Percentiles rank a stretch among this genome's conserved stretches.
phyloP scores from a whole-genome alignment of 2,797 vertebrate genomes.

The Betta splendens region DNA sequence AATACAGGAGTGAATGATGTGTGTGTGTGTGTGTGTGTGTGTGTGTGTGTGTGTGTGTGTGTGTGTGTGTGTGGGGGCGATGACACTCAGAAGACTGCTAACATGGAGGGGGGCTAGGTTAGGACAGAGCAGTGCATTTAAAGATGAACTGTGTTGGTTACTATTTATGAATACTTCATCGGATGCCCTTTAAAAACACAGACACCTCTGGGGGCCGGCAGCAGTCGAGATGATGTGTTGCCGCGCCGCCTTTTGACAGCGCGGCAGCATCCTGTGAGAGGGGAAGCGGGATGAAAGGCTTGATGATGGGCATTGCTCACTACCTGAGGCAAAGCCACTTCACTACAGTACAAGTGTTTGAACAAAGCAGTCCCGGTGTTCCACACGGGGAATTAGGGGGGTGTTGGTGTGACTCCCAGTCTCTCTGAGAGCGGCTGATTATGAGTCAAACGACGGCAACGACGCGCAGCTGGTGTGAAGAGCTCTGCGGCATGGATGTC shows the following conservation, averaged over 20 bases:
- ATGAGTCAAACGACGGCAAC: conserved; percentile 63
- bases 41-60: conserved; percentile 28
- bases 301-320: conserved; percentile 78
- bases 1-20: conserved; percentile 44
- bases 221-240: conserved; percentile 75
- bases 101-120: conserved; percentile 27
- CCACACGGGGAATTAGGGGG: conserved; percentile 63
- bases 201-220: conserved; percentile 65
- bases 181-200: conserved; percentile 87
- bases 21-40: conserved; percentile 31
- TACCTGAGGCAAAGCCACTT: conserved; percentile 72
- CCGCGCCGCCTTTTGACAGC: conserved; percentile 80
- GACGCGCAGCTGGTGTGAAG: conserved; percentile 61
- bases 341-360: conserved; percentile 68
- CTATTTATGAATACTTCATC: conserved; percentile 87
- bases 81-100: conserved; percentile 47
- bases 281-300: conserved; percentile 85
- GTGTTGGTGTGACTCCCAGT: conserved; percentile 61
- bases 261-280: conserved; percentile 78
- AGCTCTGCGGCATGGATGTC: conserved; percentile 54
- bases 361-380: conserved; percentile 71
- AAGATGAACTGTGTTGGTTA: conserved; percentile 76
- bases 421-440: conserved; percentile 61
- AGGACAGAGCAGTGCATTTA: conserved; percentile 56
- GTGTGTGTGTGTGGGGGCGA: conserved; percentile 51